Percentiles rank a stretch among this genome's conserved stretches.
These are phyloP conservation scores for Lithobates pipiens DNA, from an alignment of 2,797 vertebrate genomes.

Conservation along the genomic window DNA sequence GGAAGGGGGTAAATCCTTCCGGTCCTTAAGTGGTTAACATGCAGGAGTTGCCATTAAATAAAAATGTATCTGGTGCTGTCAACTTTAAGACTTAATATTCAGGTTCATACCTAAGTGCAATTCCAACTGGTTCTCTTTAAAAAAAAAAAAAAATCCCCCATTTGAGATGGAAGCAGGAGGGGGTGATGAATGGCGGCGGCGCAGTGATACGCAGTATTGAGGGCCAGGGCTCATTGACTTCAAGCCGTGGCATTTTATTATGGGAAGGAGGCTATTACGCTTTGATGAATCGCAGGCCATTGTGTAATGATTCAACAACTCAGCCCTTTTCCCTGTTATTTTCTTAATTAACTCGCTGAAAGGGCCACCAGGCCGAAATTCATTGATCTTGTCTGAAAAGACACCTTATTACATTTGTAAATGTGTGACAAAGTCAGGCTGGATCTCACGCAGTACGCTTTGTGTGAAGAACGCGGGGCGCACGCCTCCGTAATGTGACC, in stretches of 20 bases:
- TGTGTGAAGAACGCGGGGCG: no score
- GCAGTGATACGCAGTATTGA: background rate
- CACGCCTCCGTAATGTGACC: background rate
- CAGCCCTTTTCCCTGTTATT: background rate
- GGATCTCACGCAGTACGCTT: no score
- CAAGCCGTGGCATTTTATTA: background rate
- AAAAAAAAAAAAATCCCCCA: background rate
- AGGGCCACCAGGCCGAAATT: background rate
- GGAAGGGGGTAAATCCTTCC: no score
- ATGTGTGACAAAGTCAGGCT: background rate
- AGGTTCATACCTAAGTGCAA: no score
- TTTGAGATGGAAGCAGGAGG: background rate
- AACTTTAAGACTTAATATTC: no score
- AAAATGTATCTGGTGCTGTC: no score
- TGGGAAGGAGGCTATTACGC: background rate
- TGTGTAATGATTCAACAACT: background rate
- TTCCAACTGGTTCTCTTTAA: background rate
- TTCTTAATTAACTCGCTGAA: background rate
- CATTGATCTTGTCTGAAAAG: background rate
- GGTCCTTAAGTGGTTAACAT: no score
- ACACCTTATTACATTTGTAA: background rate
- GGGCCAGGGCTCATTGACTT: slow-evolving; percentile 5
- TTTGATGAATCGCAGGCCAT: background rate
- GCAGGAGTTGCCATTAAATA: no score
- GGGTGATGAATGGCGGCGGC: background rate